A percentile compares a stretch with the other conserved stretches of the same genome.
phyloP scores from a whole-genome alignment of 64 coral and sea anemone species.

The Actinia tenebrosa region DNA sequence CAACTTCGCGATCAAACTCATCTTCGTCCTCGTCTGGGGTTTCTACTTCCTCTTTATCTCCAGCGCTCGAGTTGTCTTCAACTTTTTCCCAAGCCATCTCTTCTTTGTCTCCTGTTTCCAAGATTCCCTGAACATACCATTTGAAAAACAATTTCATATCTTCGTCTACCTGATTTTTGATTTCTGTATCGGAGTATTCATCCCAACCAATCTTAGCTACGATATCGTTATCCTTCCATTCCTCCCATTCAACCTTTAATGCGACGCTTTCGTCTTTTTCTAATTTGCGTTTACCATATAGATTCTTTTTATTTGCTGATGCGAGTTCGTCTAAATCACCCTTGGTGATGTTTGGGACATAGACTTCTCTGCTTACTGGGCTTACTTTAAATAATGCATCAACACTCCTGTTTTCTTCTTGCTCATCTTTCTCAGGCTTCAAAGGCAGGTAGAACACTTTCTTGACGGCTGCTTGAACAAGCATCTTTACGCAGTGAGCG shows the following conservation, averaged over 20 bases:
- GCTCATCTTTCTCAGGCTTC: slow-evolving; percentile 42
- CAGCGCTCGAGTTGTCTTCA: slow-evolving; percentile 6
- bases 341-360: slow-evolving; percentile 8
- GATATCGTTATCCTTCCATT: neutral
- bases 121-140: slow-evolving; percentile 15
- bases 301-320: neutral
- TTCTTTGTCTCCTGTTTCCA: neutral
- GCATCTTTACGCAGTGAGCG: slow-evolving; percentile 57
- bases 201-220: slow-evolving; percentile 21
- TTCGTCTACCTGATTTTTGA: neutral
- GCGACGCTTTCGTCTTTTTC: neutral
- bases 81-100: neutral
- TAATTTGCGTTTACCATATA: neutral
- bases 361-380: slow-evolving; percentile 23
- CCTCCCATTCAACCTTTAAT: neutral
- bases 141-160: slow-evolving; percentile 4
- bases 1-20: neutral
- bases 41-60: no score
- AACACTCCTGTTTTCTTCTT: neutral
- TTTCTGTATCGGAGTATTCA: slow-evolving; percentile 8
- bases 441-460: slow-evolving; percentile 58
- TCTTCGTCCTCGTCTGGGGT: neutral
- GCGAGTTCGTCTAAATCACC: neutral
- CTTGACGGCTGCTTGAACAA: slow-evolving; percentile 57
- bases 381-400: slow-evolving; percentile 47